phyloP scores from a whole-genome alignment of 2,888 invertebrate species.

The Drosophila fulvimacula region DNA sequence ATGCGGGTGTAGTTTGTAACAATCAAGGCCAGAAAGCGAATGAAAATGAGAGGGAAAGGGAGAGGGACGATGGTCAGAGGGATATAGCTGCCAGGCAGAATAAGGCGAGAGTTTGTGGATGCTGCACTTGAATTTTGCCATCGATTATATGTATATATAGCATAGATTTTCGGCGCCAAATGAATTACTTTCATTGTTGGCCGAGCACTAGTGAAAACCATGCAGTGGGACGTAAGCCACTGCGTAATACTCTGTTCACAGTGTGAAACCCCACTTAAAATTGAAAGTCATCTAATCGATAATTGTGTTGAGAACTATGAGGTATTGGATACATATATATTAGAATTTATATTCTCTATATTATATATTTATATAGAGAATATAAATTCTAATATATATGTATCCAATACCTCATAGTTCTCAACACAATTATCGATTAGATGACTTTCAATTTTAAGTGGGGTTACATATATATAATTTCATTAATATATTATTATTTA shows the following conservation, averaged over 20 bases:
- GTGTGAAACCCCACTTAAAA: not conserved
- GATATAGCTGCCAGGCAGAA: not conserved
- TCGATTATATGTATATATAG: slow-evolving; percentile 18
- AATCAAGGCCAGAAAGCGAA: slow-evolving; percentile 41
- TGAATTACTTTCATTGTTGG: slow-evolving; percentile 37
- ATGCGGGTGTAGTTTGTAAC: slow-evolving; percentile 4
- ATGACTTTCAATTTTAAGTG: no score
- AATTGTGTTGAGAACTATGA: not conserved
- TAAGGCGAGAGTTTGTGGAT: not conserved
- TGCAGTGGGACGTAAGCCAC: not conserved
- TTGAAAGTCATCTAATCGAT: not conserved
- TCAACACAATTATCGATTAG: not conserved
- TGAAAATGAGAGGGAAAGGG: not conserved
- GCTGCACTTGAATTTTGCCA: slow-evolving; percentile 37
- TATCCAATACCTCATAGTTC: not conserved
- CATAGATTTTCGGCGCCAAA: slow-evolving; percentile 44
- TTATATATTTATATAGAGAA: no score
- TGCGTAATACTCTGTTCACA: not conserved
- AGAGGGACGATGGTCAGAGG: not conserved
- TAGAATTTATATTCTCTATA: no score
- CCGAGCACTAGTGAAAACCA: not conserved
- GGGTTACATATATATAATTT: no score
- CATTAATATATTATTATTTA: no score
- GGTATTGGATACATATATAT: not conserved
- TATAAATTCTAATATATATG: no score